A percentile compares a stretch with the other conserved stretches of the same genome.
These are phyloP conservation scores for Chaenocephalus aceratus DNA, from an alignment of 2,113 vertebrate species.

Conservation along the genomic window DNA sequence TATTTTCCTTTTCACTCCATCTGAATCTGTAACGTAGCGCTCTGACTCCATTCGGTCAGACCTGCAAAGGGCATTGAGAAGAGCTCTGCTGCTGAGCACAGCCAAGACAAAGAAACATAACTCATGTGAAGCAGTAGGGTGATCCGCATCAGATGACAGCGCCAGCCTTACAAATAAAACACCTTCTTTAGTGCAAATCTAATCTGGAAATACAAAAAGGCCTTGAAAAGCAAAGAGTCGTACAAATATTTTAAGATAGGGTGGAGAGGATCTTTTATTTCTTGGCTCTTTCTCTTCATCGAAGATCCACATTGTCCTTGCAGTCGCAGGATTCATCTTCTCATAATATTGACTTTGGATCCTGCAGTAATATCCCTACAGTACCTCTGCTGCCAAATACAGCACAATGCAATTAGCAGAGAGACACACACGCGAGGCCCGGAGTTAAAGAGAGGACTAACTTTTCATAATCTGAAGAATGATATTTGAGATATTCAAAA, in stretches of 20 bases:
- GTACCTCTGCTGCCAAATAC: constrained; percentile 63
- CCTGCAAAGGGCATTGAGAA: constrained; percentile 27
- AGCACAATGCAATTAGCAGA: constrained; percentile 70
- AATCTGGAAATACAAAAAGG: constrained; percentile 25
- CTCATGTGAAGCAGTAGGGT: constrained; percentile 9
- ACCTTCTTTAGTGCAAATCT: constrained; percentile 27
- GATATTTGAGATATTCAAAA: constrained; percentile 58
- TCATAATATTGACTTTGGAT: constrained; percentile 81
- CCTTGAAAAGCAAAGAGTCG: constrained; percentile 29
- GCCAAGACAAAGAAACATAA: constrained; percentile 47
- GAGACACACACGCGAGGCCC: constrained; percentile 40
- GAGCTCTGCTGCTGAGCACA: not conserved
- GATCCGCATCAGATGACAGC: constrained; percentile 30
- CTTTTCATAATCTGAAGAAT: constrained; percentile 61
- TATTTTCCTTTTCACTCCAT: constrained; percentile 40
- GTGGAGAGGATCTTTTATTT: constrained; percentile 30
- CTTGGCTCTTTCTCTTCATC: constrained; percentile 60
- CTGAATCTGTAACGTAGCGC: constrained; percentile 5
- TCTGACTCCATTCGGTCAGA: constrained; percentile 22
- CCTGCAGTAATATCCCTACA: constrained; percentile 41
- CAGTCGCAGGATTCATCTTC: constrained; percentile 65
- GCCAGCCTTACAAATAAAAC: constrained; percentile 48
- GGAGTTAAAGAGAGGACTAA: constrained; percentile 51
- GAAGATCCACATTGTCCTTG: constrained; percentile 72
- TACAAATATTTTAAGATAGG: constrained; percentile 1